A percentile compares a stretch with the other conserved stretches of the same genome.
Conservation (phyloP, 2,888 invertebrate species). For the Sarcophaga rosellei region DNA sequence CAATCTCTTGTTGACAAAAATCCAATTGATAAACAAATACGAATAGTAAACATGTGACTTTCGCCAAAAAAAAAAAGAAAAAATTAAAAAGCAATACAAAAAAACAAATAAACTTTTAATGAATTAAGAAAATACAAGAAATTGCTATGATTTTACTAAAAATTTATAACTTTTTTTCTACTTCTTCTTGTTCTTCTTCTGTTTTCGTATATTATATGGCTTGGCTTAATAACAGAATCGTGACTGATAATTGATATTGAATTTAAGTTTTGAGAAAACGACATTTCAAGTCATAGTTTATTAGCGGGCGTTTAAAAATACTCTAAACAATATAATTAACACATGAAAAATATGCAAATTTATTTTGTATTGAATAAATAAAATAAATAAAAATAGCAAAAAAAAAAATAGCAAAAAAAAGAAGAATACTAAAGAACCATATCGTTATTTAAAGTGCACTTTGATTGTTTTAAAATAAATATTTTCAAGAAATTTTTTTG, state of each 20-base stretch:
- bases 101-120: not conserved
- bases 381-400: slow-evolving; percentile 2
- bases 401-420: not conserved
- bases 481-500: no score
- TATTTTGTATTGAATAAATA: not conserved
- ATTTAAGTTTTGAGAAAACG: not conserved
- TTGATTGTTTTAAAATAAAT: no score
- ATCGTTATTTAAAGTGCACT: not conserved
- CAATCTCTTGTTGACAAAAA: slow-evolving; percentile 13
- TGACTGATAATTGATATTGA: slow-evolving; percentile 15
- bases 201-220: not conserved
- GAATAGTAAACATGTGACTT: slow-evolving; percentile 51
- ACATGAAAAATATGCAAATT: slow-evolving; percentile 5
- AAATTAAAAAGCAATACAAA: not conserved
- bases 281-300: not conserved
- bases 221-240: slow-evolving; percentile 26
- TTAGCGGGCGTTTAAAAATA: not conserved
- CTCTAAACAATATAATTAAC: not conserved
- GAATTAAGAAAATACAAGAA: slow-evolving; percentile 14
- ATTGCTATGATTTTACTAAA: not conserved
- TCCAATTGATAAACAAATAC: not conserved
- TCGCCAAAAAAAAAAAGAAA: slow-evolving; percentile 5
- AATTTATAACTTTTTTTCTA: not conserved
- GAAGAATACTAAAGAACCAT: not conserved
- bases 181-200: not conserved